Conservation (phyloP, 2,797 vertebrate species). For the Enteromius trimaculatus region DNA sequence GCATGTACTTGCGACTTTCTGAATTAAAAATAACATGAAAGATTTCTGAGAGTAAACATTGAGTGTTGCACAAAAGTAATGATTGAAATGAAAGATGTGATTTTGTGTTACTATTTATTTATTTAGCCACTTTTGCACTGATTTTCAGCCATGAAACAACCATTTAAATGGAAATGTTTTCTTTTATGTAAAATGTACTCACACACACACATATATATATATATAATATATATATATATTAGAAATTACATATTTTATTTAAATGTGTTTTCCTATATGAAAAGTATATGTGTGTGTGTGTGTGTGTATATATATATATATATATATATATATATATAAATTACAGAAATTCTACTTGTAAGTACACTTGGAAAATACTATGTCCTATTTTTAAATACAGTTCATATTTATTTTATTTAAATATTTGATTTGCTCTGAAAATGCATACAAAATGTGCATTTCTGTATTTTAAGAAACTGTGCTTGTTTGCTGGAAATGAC, state of each 20-base stretch:
- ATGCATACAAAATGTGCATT: neutral
- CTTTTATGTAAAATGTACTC: neutral
- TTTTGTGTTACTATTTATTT: neutral
- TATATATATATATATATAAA: too few relatives aligned
- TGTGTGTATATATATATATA: too few relatives aligned
- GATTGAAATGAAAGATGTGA: neutral
- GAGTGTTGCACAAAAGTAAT: neutral
- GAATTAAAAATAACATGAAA: neutral
- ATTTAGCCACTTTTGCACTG: neutral
- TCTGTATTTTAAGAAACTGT: constrained; percentile 17
- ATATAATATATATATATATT: too few relatives aligned
- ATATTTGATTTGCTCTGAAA: neutral
- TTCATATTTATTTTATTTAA: neutral
- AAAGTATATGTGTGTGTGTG: too few relatives aligned
- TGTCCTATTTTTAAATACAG: neutral
- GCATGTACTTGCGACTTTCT: neutral
- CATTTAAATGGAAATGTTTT: neutral
- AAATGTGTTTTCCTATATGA: too few relatives aligned
- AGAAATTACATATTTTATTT: too few relatives aligned
- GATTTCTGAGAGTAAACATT: neutral
- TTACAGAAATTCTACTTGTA: too few relatives aligned
- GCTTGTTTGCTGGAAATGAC: constrained; percentile 1
- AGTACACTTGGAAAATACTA: neutral
- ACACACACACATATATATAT: too few relatives aligned
- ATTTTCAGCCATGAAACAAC: neutral